Conservation (phyloP, 2,888 invertebrate genomes). For the Myopa tessellatipennis region DNA sequence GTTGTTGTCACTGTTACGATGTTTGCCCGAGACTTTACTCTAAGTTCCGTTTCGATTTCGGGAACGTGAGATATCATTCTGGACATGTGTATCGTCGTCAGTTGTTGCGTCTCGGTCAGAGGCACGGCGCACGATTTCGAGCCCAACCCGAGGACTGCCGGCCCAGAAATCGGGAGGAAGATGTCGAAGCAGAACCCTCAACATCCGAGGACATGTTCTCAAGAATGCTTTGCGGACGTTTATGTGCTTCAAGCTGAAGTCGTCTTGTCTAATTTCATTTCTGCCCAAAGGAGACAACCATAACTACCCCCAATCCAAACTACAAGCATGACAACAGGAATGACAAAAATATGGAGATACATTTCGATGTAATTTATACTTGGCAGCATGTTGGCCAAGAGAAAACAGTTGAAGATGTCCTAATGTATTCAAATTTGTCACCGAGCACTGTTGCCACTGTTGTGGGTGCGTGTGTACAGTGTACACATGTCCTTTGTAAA, state of each 20-base stretch:
- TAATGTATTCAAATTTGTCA: neutral
- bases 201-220: neutral
- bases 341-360: neutral
- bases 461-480: conserved; percentile 4
- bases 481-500: neutral
- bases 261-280: conserved; percentile 43
- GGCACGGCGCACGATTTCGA: neutral
- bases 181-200: no score
- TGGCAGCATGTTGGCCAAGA: neutral
- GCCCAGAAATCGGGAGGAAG: neutral
- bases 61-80: no score
- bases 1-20: neutral
- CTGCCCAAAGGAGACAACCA: conserved; percentile 15
- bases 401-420: neutral
- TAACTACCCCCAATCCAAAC: conserved; percentile 46
- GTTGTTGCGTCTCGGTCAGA: no score
- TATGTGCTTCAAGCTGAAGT: conserved; percentile 36
- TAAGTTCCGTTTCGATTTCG: no score
- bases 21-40: no score
- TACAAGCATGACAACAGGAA: conserved; percentile 48
- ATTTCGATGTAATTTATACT: conserved; percentile 25
- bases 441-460: neutral
- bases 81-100: no score
- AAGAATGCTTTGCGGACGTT: conserved; percentile 21
- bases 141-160: neutral